phyloP scores from a whole-genome alignment of 2,888 invertebrate species.

The Lordiphosa andalusiaca region DNA sequence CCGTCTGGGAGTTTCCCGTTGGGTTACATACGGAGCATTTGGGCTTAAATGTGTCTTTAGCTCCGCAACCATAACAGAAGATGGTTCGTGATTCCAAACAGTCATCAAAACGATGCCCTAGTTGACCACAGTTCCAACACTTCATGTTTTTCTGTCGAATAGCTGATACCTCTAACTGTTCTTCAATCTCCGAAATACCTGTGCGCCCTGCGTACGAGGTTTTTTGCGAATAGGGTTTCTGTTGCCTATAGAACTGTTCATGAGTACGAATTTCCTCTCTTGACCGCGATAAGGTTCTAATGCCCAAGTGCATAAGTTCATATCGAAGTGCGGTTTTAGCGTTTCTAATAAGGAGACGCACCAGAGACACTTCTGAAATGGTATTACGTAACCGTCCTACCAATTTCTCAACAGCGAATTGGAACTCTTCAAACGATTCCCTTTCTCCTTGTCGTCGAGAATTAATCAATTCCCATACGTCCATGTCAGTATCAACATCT shows the following conservation, averaged over 20 bases:
- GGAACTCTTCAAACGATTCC: slow-evolving; percentile 16
- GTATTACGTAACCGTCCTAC: neutral
- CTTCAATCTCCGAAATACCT: too few relatives aligned
- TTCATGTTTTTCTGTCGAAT: neutral
- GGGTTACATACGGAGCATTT: slow-evolving; percentile 7
- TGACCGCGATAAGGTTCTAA: slow-evolving; percentile 1
- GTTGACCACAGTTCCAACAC: neutral
- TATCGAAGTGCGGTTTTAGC: neutral
- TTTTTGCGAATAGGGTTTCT: too few relatives aligned
- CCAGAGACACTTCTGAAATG: slow-evolving; percentile 2
- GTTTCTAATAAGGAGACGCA: slow-evolving; percentile 2
- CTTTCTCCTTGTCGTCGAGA: slow-evolving; percentile 4
- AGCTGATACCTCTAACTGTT: neutral
- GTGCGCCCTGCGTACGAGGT: too few relatives aligned
- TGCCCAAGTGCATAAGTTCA: slow-evolving; percentile 12
- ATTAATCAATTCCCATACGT: slow-evolving; percentile 11
- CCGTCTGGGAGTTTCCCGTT: slow-evolving; percentile 3
- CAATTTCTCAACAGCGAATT: slow-evolving; percentile 9
- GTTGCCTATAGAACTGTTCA: slow-evolving; percentile 2
- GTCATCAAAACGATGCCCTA: too few relatives aligned
- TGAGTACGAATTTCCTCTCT: slow-evolving; percentile 6
- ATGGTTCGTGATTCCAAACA: neutral
- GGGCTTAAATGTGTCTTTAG: slow-evolving; percentile 9
- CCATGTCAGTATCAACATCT: slow-evolving; percentile 14
- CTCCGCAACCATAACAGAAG: slow-evolving; percentile 15